Conservation (phyloP, 2,888 invertebrate genomes). For the Pomacea canaliculata region DNA sequence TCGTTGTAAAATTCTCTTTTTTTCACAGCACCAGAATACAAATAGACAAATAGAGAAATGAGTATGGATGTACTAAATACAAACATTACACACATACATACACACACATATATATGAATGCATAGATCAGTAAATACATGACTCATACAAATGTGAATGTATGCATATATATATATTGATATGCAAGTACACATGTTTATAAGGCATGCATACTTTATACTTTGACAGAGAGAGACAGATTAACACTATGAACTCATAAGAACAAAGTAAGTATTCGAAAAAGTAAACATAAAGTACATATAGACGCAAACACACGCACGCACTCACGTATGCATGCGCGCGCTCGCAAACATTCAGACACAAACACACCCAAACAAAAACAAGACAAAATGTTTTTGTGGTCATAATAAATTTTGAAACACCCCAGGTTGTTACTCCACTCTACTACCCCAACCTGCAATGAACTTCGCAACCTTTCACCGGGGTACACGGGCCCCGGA, state of each 20-base stretch:
- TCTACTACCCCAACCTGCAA: neutral
- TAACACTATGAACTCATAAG: neutral
- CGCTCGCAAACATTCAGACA: neutral
- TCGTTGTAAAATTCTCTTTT: too few species aligned
- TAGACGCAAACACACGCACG: conserved; percentile 1
- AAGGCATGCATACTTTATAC: neutral
- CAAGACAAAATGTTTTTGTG: too few species aligned
- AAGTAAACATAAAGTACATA: neutral
- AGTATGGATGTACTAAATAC: too few species aligned
- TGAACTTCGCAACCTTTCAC: too few species aligned
- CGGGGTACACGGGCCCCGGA: too few species aligned
- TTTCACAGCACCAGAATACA: too few species aligned
- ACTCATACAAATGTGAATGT: neutral
- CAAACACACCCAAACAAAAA: neutral
- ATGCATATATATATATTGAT: neutral
- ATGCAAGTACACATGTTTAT: neutral
- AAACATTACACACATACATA: neutral
- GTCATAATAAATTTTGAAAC: neutral
- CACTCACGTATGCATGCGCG: neutral
- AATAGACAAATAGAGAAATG: too few species aligned
- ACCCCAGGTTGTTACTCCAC: neutral
- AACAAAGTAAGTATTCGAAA: neutral
- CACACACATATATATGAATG: neutral
- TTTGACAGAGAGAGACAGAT: neutral
- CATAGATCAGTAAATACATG: neutral